A percentile compares a stretch with the other conserved stretches of the same genome.
phyloP scores from a whole-genome alignment of 1,140 invertebrate species.

The Leptoteleia sp. region DNA sequence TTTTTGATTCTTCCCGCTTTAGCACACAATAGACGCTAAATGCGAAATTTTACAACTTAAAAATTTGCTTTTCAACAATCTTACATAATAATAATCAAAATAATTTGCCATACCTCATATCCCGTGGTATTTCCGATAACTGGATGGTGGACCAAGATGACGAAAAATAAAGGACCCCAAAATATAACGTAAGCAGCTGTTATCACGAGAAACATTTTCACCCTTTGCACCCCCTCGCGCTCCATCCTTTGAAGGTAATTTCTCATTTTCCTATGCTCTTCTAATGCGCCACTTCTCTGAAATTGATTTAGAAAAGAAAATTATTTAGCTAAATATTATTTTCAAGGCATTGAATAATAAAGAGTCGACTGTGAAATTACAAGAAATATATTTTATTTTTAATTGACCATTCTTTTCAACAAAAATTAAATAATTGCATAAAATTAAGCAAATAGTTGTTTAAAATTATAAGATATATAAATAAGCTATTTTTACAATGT shows the following conservation, averaged over 20 bases:
- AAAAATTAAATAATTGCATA: too few relatives aligned
- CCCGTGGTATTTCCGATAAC: slow-evolving; percentile 86
- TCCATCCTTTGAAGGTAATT: slow-evolving; percentile 90
- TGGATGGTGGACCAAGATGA: slow-evolving; percentile 88
- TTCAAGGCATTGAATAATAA: slow-evolving; percentile 3
- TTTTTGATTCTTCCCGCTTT: too few relatives aligned
- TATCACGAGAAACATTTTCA: slow-evolving; percentile 93
- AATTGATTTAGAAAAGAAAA: slow-evolving; percentile 52
- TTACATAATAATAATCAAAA: too few relatives aligned
- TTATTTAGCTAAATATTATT: slow-evolving; percentile 15
- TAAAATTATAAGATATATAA: too few relatives aligned
- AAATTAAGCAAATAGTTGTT: too few relatives aligned
- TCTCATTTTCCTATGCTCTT: slow-evolving; percentile 88
- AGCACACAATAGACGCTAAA: too few relatives aligned
- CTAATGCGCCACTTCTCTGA: slow-evolving; percentile 82
- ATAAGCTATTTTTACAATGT: too few relatives aligned
- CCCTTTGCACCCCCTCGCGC: slow-evolving; percentile 87
- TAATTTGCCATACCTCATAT: slow-evolving; percentile 75
- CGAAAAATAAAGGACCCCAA: slow-evolving; percentile 93
- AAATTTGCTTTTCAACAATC: too few relatives aligned
- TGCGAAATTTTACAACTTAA: too few relatives aligned
- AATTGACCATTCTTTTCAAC: too few relatives aligned
- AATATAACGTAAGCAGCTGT: slow-evolving; percentile 92
- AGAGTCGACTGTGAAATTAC: background rate
- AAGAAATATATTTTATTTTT: too few relatives aligned